These are phyloP conservation scores for Percina caprodes DNA, from an alignment of 2,113 vertebrate genomes.

Conservation along the genomic window DNA sequence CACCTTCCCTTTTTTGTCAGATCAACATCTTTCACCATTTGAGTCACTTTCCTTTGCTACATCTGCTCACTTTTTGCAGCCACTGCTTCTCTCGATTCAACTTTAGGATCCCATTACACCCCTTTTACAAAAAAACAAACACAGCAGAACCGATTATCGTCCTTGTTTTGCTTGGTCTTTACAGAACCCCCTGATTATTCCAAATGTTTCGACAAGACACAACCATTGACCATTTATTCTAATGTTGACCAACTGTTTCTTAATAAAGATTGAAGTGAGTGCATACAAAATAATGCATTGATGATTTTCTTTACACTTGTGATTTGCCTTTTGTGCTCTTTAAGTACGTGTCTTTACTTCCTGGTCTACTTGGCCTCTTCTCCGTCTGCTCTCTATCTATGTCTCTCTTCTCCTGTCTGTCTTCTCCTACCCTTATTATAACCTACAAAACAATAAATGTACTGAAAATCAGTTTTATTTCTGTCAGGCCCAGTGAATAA, in stretches of 20 bases:
- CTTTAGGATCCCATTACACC: constrained; percentile 14
- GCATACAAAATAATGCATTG: constrained; percentile 64
- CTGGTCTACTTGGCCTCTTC: not conserved
- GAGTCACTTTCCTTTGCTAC: constrained; percentile 22
- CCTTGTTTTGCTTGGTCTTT: constrained; percentile 6
- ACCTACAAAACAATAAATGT: not conserved
- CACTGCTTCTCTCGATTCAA: constrained; percentile 21
- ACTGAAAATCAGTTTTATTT: not conserved
- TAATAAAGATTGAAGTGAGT: constrained; percentile 85
- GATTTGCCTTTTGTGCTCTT: not conserved
- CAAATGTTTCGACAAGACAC: constrained; percentile 46
- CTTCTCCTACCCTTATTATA: not conserved
- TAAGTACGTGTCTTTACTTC: not conserved
- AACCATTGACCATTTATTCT: constrained; percentile 53
- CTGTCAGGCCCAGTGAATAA: not conserved
- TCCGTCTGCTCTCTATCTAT: not conserved
- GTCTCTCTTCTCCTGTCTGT: not conserved
- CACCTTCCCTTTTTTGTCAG: constrained; percentile 21
- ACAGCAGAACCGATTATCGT: constrained; percentile 7
- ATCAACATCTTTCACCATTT: constrained; percentile 10
- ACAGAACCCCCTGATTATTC: constrained; percentile 1
- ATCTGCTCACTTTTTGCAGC: constrained; percentile 7
- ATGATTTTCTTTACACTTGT: constrained; percentile 17
- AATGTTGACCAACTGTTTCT: constrained; percentile 66
- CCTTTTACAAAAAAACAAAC: constrained; percentile 28